A percentile compares a stretch with the other conserved stretches of the same genome.
phyloP scores from a whole-genome alignment of 2,888 invertebrate genomes.

The Meghimatium bilineatum region DNA sequence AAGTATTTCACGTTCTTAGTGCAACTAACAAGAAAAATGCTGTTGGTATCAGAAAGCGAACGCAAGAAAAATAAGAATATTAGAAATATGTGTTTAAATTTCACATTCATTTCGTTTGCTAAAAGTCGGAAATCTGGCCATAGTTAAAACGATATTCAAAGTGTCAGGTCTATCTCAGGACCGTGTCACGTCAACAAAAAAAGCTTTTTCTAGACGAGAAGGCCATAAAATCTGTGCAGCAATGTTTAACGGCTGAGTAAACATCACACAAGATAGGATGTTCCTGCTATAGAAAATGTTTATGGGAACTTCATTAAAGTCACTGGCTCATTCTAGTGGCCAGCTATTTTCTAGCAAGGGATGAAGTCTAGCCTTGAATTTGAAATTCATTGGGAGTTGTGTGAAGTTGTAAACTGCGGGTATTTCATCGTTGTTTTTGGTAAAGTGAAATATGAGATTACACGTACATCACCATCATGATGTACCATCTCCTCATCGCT shows the following conservation, averaged over 20 bases:
- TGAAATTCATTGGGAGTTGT: background rate
- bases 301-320: conserved; percentile 13
- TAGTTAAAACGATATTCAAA: conserved; percentile 22
- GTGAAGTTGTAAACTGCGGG: no score
- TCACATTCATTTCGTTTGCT: background rate
- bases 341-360: background rate
- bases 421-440: no score
- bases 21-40: no score
- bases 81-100: background rate
- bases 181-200: conserved; percentile 2
- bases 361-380: background rate
- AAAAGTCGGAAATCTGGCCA: background rate
- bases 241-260: conserved; percentile 5
- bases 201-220: background rate
- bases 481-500: no score
- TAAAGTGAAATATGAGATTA: no score
- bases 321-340: background rate
- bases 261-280: background rate
- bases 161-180: conserved; percentile 26
- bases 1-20: no score
- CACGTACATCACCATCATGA: no score
- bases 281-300: background rate
- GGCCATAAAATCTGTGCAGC: conserved; percentile 1
- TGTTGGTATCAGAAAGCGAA: no score
- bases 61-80: no score